phyloP scores from a whole-genome alignment of 2,888 invertebrate genomes.

The Sthenelais limicola region DNA sequence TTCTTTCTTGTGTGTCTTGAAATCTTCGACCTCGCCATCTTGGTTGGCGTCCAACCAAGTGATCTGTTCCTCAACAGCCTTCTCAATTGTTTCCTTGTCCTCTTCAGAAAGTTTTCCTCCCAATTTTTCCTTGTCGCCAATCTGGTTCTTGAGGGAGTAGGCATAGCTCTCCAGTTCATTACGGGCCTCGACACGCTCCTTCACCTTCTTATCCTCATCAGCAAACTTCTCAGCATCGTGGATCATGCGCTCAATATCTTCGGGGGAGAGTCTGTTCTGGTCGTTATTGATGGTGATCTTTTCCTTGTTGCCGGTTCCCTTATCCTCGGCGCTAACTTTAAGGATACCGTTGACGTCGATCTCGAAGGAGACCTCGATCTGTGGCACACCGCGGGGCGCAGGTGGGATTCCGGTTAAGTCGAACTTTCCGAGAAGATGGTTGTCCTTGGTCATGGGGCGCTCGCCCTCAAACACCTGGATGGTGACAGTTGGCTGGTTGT shows the following conservation, averaged over 20 bases:
- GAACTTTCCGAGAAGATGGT: slow-evolving; percentile 98
- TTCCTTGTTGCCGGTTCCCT: slow-evolving; percentile 98
- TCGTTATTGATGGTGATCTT: slow-evolving; percentile 99
- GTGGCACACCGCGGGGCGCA: slow-evolving; percentile 74
- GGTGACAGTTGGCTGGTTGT: slow-evolving; percentile 99
- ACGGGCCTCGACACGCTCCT: slow-evolving; percentile 90
- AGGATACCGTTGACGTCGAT: slow-evolving; percentile 75
- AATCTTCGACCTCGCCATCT: slow-evolving; percentile 92
- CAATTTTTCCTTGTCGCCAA: slow-evolving; percentile 96
- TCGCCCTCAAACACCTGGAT: slow-evolving; percentile 98
- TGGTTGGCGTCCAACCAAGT: slow-evolving; percentile 98
- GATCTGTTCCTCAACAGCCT: slow-evolving; percentile 94
- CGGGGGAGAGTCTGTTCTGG: slow-evolving; percentile 95
- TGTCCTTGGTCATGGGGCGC: slow-evolving; percentile 99
- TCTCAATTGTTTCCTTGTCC: slow-evolving; percentile 95
- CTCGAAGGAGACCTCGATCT: slow-evolving; percentile 74
- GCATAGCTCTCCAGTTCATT: slow-evolving; percentile 96
- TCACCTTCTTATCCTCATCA: slow-evolving; percentile 93
- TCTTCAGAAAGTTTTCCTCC: slow-evolving; percentile 90
- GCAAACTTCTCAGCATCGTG: slow-evolving; percentile 99
- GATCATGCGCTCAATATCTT: slow-evolving; percentile 99
- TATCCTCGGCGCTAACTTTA: slow-evolving; percentile 93
- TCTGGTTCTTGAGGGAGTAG: slow-evolving; percentile 97
- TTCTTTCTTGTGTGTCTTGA: slow-evolving; percentile 94
- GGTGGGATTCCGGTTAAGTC: slow-evolving; percentile 97